Evolutionary conservation across 1,140 invertebrate species (phyloP).

Genomic region (Dinoponera quadriceps): DNA sequence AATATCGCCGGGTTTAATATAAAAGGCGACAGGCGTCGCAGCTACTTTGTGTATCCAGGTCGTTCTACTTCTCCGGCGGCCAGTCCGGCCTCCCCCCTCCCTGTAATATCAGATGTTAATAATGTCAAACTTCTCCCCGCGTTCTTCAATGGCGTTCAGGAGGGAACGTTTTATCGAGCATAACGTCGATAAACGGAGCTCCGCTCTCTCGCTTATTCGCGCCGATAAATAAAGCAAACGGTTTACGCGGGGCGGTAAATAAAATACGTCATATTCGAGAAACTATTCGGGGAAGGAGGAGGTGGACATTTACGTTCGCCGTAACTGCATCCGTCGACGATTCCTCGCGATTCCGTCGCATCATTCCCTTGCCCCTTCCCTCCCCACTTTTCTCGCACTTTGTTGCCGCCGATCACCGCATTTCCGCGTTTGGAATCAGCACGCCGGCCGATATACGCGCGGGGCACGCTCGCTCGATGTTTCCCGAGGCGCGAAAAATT

Average conservation of each 20-base stretch:
- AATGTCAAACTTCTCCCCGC: constrained; percentile 30
- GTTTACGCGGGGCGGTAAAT: neutral
- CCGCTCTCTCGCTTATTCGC: neutral
- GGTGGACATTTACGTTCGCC: constrained; percentile 5
- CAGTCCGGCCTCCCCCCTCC: constrained; percentile 9
- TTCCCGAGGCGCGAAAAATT: constrained; percentile 43
- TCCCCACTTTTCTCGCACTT: neutral
- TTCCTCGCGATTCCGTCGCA: too few relatives aligned
- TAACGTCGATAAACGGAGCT: constrained; percentile 29
- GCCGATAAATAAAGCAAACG: constrained; percentile 24
- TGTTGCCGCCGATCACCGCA: constrained; percentile 12
- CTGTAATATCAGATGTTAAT: constrained; percentile 56
- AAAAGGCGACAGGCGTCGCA: constrained; percentile 46
- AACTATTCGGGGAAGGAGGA: neutral
- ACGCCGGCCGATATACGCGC: neutral
- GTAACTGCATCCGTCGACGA: neutral
- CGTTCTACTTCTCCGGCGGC: constrained; percentile 35
- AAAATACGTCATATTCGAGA: constrained; percentile 7
- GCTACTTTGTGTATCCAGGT: constrained; percentile 47
- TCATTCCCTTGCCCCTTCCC: neutral
- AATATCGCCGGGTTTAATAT: constrained; percentile 54
- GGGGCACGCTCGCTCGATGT: constrained; percentile 38
- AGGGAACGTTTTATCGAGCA: constrained; percentile 26
- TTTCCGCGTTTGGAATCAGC: constrained; percentile 37
- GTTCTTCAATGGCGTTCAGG: neutral